Percentiles rank a stretch among this genome's conserved stretches.
Conservation (phyloP, 64 coral and sea anemone species). For the Porites lutea region DNA sequence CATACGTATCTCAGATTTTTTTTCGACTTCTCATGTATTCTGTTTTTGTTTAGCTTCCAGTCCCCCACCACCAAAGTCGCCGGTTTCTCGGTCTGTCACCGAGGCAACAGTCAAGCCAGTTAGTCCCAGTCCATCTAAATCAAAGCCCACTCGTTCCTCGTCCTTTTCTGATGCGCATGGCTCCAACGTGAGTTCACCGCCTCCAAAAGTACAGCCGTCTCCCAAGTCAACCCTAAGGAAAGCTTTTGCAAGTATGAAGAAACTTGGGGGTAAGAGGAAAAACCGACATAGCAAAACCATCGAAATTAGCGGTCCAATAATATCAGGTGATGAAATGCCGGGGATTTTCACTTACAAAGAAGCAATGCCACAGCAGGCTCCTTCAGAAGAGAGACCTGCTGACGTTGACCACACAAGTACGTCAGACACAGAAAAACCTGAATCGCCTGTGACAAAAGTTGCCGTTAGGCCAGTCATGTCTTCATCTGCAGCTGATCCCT, state of each 20-base stretch:
- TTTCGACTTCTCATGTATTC: neutral
- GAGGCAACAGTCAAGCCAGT: neutral
- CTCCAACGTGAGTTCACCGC: neutral
- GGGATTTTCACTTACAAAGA: conserved; percentile 32
- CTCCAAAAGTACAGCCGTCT: conserved; percentile 15
- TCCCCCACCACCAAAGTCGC: neutral
- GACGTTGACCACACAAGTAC: neutral
- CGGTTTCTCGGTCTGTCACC: conserved; percentile 9
- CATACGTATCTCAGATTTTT: too few relatives aligned
- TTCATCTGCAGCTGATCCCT: neutral
- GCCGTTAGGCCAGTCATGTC: neutral
- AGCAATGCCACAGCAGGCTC: neutral
- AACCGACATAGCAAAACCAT: conserved; percentile 56
- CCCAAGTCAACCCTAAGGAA: conserved; percentile 45
- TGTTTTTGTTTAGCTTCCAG: conserved; percentile 2
- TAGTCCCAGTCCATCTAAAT: conserved; percentile 26
- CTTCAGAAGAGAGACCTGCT: neutral
- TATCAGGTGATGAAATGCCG: conserved; percentile 32
- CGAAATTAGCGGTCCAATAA: conserved; percentile 66
- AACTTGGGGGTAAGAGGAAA: conserved; percentile 58
- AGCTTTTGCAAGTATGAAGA: conserved; percentile 65
- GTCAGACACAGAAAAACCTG: neutral
- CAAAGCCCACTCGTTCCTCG: conserved; percentile 22
- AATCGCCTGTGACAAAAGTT: neutral
- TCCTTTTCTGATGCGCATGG: conserved; percentile 9